Base-by-base conservation (phyloP, 2,797 vertebrate genomes). In the Brachymystax lenok region DNA sequence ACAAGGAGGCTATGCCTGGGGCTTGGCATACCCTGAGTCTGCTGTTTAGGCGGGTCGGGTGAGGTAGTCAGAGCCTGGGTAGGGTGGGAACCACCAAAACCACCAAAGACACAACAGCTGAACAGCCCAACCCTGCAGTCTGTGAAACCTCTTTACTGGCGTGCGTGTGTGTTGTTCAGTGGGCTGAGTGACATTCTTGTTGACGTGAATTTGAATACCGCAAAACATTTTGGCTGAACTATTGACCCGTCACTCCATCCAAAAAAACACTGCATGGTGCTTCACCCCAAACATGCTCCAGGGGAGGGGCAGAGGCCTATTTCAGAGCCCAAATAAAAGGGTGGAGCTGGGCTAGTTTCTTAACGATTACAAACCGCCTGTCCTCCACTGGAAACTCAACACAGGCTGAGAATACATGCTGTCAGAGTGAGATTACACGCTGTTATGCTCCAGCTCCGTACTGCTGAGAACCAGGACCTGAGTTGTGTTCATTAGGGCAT, bases 151-250 rank as follows among this genome's bases (percentile, higher is more conserved):
- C 79, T 85, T 84, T 84, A 13, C 51, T 68, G 76, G 73, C 69
- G 35, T 80, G 78, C n/a, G 5, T 73, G 12, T 67, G 66, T 73
- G 79, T 83, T 74, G 87, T 77, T 80, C 82, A 35, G 85, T 80
- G 74, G 69, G 79, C 77, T 74, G 80, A 83, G 74, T 84, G 84
- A 82, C 90, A 91, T 92, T 93, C 85, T 84, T 87, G 88, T 87
- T 92, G 90, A 92, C 86, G 82, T 86, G 90, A 88, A 86, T 80
- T 46, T 21, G 77, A 91, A 91, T 88, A 90, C 90, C 85, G 73
- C 90, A 90, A 93, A 87, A 93, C 91, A 93, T 88, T 83, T 88
- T 83, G 79, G 88, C 88, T 94, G 89, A 92, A 94, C 91, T 88
- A 89, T 89, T 91, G 90, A 92, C 92, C 90, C 81, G n/a, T 77